These are phyloP conservation scores for Porites lobata DNA, from an alignment of 92 coral and sea anemone genomes.

Conservation along the genomic window DNA sequence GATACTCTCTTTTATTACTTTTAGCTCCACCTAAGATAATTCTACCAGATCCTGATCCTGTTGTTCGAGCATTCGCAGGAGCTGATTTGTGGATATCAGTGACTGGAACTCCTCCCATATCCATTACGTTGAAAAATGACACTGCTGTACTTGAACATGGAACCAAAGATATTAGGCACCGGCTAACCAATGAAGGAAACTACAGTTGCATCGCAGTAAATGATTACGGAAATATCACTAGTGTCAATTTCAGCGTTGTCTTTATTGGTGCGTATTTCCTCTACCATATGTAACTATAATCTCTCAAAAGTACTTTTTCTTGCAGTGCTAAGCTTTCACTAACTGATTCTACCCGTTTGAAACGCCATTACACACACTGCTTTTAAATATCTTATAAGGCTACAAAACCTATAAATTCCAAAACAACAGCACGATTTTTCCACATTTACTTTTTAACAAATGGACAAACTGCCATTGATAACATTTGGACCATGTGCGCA, in stretches of 20 bases:
- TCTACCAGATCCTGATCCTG: neutral
- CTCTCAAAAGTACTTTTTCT: too few species aligned
- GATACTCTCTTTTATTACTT: too few species aligned
- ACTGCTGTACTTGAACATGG: neutral
- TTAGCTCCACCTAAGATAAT: neutral
- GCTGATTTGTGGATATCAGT: neutral
- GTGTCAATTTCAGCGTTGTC: neutral
- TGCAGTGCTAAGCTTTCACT: too few species aligned
- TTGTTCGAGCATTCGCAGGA: neutral
- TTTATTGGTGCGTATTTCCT: neutral
- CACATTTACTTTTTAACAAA: too few species aligned
- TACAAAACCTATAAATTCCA: too few species aligned
- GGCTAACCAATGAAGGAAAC: neutral
- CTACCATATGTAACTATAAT: too few species aligned
- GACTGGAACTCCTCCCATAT: neutral
- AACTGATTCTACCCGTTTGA: too few species aligned
- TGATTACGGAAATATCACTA: neutral
- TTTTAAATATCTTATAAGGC: too few species aligned
- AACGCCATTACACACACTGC: too few species aligned
- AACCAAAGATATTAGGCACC: neutral
- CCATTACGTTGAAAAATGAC: neutral
- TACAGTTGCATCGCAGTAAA: neutral
- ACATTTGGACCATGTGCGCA: too few species aligned
- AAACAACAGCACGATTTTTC: too few species aligned
- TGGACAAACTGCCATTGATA: too few species aligned